Conservation (phyloP, 1,140 invertebrate species). For the Drosophila tristis region DNA sequence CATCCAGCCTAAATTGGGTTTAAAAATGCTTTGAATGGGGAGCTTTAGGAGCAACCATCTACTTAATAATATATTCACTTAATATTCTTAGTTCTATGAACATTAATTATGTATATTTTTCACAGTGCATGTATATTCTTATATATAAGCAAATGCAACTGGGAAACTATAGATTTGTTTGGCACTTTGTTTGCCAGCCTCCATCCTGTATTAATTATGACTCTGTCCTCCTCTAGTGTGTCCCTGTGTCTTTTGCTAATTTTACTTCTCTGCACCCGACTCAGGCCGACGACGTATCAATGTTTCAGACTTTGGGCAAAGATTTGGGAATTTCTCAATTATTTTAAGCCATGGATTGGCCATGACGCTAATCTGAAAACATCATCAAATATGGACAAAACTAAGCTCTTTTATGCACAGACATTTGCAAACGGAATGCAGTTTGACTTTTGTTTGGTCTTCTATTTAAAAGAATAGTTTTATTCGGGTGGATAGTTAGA, state of each 20-base stretch:
- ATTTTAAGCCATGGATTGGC: conserved; percentile 45
- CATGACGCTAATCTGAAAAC: conserved; percentile 60
- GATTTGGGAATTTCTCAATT: conserved; percentile 35
- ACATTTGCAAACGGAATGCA: conserved; percentile 8
- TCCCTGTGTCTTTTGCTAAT: conserved; percentile 31
- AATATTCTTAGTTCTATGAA: no score
- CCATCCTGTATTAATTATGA: conserved; percentile 44
- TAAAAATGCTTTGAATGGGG: no score
- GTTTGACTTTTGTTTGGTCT: conserved; percentile 4
- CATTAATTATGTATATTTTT: no score
- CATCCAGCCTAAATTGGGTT: no score
- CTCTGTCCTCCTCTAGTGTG: conserved; percentile 14
- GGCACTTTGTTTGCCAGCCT: conserved; percentile 35
- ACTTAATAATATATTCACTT: no score
- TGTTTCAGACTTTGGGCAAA: conserved; percentile 18
- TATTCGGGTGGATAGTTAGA: no score
- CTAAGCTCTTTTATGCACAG: conserved; percentile 31
- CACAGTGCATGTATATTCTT: conserved; percentile 7
- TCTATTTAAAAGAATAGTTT: no score
- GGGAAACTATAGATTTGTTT: conserved; percentile 28
- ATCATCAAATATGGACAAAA: conserved; percentile 62
- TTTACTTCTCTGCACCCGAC: conserved; percentile 8
- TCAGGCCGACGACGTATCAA: conserved; percentile 28
- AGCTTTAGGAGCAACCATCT: no score
- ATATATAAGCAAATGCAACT: background rate